Evolutionary conservation across 2,888 invertebrate genomes (phyloP).

Genomic region (Eudasyphora cyanicolor): DNA sequence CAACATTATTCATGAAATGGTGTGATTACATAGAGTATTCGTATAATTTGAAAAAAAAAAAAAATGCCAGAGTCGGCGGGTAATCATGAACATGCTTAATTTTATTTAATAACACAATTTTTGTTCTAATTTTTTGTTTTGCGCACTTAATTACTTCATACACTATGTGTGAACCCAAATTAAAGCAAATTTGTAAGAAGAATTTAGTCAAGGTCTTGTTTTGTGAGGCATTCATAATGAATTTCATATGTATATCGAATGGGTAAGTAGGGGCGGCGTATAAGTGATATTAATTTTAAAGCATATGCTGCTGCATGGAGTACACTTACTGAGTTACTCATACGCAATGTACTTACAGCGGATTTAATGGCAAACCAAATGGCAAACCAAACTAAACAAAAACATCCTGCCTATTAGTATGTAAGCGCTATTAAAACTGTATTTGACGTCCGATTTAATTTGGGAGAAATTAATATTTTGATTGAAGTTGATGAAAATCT

Average conservation of each 20-base stretch:
- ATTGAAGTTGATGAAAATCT: too few species aligned
- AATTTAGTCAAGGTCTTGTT: not conserved
- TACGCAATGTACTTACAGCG: too few species aligned
- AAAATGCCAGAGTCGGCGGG: too few species aligned
- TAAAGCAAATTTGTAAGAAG: not conserved
- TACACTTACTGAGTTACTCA: too few species aligned
- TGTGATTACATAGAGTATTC: not conserved
- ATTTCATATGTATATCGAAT: not conserved
- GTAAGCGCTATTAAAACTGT: too few species aligned
- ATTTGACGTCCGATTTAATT: too few species aligned
- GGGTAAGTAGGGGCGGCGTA: not conserved
- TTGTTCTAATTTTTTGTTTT: not conserved
- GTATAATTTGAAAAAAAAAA: not conserved
- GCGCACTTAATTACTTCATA: not conserved
- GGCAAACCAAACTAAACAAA: too few species aligned
- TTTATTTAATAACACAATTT: constrained; percentile 8
- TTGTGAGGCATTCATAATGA: not conserved
- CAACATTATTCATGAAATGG: too few species aligned
- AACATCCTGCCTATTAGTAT: too few species aligned
- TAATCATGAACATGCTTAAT: constrained; percentile 2
- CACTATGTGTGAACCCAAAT: not conserved
- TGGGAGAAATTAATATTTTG: too few species aligned
- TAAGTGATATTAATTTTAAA: constrained; percentile 29
- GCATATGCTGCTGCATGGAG: too few species aligned
- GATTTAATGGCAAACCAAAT: too few species aligned